Evolutionary conservation across 2,797 vertebrate genomes (phyloP).

Genomic region (Pseudotriccus pelzelni): DNA sequence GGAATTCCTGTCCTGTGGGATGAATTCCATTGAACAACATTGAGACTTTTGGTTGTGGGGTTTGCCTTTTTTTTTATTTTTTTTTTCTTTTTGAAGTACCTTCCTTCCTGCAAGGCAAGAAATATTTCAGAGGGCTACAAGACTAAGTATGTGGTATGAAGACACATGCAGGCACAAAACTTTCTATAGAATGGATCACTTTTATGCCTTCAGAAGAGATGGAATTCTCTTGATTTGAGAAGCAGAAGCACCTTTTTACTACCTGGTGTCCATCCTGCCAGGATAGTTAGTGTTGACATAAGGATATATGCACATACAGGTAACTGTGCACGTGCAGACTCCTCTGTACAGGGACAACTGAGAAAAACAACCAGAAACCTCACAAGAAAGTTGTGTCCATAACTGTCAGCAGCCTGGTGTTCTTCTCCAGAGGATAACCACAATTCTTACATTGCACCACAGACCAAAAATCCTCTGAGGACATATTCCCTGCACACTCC

Average conservation of each 20-base stretch:
- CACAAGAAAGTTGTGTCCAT: not conserved
- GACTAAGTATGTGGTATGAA: not conserved
- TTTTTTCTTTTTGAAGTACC: not conserved
- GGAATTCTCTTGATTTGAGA: not conserved
- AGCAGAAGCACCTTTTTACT: not conserved
- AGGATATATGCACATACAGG: not conserved
- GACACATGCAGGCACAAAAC: not conserved
- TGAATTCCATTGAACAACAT: constrained; percentile 35
- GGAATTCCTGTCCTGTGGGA: constrained; percentile 43
- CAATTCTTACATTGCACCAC: not conserved
- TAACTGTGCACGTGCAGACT: not conserved
- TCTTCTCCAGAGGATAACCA: not conserved
- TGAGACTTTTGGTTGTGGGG: not conserved
- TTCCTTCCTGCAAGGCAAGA: not conserved
- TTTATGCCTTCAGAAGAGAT: not conserved
- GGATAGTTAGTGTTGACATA: not conserved
- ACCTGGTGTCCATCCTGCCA: not conserved
- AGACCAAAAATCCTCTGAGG: not conserved
- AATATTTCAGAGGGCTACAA: not conserved
- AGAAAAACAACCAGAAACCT: not conserved
- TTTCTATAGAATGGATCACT: not conserved
- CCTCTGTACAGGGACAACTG: not conserved
- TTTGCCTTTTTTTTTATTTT: not conserved
- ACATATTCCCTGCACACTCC: not conserved
- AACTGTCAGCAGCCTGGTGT: not conserved